A percentile compares a stretch with the other conserved stretches of the same genome.
Evolutionary conservation across 1,140 invertebrate species (phyloP).

Genomic region (Ostrea denselamellosa): DNA sequence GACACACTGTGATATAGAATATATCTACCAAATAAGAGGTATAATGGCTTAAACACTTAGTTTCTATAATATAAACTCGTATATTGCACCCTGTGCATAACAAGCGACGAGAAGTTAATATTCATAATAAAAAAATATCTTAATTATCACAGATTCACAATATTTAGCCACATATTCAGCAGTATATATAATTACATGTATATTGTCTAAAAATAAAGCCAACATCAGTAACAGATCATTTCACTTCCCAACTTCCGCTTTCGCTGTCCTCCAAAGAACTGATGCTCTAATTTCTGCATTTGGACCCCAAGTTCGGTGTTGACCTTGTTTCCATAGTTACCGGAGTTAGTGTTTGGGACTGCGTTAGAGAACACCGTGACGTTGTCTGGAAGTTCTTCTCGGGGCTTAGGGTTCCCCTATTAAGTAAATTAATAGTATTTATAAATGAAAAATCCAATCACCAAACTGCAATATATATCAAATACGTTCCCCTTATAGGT

Average conservation of each 20-base stretch:
- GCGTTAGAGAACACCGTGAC: slow-evolving; percentile 70
- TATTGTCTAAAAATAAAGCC: background rate
- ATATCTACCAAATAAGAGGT: too few species aligned
- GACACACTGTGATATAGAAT: too few species aligned
- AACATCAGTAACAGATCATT: slow-evolving; percentile 74
- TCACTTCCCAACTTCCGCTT: slow-evolving; percentile 71
- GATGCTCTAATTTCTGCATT: slow-evolving; percentile 73
- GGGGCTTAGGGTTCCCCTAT: slow-evolving; percentile 71
- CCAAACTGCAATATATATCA: background rate
- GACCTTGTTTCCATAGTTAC: slow-evolving; percentile 74
- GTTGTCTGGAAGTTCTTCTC: slow-evolving; percentile 70
- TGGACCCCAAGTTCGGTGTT: slow-evolving; percentile 66
- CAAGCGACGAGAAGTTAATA: background rate
- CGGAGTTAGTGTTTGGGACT: slow-evolving; percentile 76
- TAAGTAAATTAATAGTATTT: slow-evolving; percentile 26
- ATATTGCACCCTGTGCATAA: slow-evolving; percentile 17
- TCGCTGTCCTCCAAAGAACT: slow-evolving; percentile 72
- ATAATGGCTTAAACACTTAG: too few species aligned
- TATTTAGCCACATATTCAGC: slow-evolving; percentile 8
- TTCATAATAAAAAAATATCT: background rate
- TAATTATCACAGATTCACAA: slow-evolving; percentile 13
- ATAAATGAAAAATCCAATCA: background rate
- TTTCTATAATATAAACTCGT: background rate
- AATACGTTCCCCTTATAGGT: background rate
- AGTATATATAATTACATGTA: background rate